Evolutionary conservation across 2,888 invertebrate species (phyloP), one percentile per base, ranked within the genome.

Genomic region (Nomada ferruginata): DNA sequence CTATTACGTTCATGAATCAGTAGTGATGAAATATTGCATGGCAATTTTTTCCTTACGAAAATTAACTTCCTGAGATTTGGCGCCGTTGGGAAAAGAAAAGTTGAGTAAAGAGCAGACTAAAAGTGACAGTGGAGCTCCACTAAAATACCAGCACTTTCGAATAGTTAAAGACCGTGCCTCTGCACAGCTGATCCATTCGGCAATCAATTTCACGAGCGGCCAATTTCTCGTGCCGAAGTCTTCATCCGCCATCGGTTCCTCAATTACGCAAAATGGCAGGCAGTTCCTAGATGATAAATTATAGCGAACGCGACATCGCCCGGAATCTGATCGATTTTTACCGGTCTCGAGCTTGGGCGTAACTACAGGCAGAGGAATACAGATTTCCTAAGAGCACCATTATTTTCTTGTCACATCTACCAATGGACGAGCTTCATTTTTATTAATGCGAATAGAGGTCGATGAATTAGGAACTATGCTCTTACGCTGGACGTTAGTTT

Each of bases 231-330:
- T 52, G 83, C 81, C 83, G 74, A 84, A 76, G 84, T 84, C 82
- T 86, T 83, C 79, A 84, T 82, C 84, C 82, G 83, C 79, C 81
- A 74, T 87, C 82, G 81, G 84, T 73, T 69, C 85, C 78, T 85
- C 84, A 84, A 87, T 87, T 87, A 87, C 84, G 84, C 82, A 87
- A 87, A 87, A 87, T 85, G 87, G 82, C 66, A 84, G 83, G 79
- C 80, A 83, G 75, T 85, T 82, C 76, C 82, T 55, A 75, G 84
- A 87, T 87, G 87, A 87, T 87, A 84, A 87, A 87, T 87, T 87
- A 87, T 87, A 84, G 83, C 70, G 80, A 78, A 85, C 83, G 80
- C 79, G 85, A 76, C 82, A 64, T 50, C 55, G 52, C 71, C 68
- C 53, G 57, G 83, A 79, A 78, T 55, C 69, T 80, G 74, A 87